Base-by-base conservation (phyloP, 2,113 vertebrate species). In the human region DNA sequence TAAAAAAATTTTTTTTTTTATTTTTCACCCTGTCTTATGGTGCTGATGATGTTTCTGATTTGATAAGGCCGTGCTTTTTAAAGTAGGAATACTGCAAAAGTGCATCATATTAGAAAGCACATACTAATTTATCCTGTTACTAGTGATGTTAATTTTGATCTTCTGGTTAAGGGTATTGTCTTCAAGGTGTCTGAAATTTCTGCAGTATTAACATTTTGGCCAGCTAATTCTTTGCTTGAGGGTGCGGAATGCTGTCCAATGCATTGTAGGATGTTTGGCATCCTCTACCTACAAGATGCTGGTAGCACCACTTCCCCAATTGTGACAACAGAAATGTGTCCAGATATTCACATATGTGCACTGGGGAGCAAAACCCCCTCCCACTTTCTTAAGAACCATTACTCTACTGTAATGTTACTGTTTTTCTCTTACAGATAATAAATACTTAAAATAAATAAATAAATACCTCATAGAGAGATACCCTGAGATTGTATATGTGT, bases 341-440 rank as follows among this genome's bases (percentile, higher is more conserved):
- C 35, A n/a, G 45, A 45, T 25, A 12, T 83, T 75, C 50, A 35
- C 38, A 59, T 5, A 5, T 95, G 11, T 88, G 32, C 4, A 45
- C 18, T 23, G 5, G 45, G 30, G 45, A 89, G 17, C 14, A 59
- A 48, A 76, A 32, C 17, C 5, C 12, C 27, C 32, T 43, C 35
- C 43, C 3, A 70, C 16, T 72, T 40, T 4, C 32, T 70, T 27
- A 22, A 85, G 43, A 93, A n/a, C 25, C 45, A 45, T 1, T 83
- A 2, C 8, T 95, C 8, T 48, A 30, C 30, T 38, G 8, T 17
- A 81, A 72, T 86, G 72, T 85, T 90, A 80, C 1, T 80, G 10
- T 88, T 95, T 93, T 96, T 80, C 55, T 83, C 8, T 94, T 75
- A 10, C 32, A 52, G 20, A 79, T 84, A 43, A 1, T 92, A 89